Conservation (phyloP, 1,140 invertebrate genomes). For the Drosophila rufa region DNA sequence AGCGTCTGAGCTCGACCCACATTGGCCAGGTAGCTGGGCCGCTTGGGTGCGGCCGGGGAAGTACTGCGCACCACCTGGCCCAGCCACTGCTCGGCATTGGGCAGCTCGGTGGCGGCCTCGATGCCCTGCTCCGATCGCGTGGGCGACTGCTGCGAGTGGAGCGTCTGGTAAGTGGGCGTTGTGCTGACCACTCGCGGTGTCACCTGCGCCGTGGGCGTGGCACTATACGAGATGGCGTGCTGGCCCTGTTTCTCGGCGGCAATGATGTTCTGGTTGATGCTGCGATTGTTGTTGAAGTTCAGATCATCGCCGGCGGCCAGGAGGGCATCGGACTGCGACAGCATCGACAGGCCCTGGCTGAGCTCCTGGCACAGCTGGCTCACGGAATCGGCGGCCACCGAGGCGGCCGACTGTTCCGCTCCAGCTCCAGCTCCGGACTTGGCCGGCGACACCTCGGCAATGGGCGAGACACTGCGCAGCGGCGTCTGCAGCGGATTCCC, state of each 20-base stretch:
- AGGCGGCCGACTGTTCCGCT: constrained; percentile 34
- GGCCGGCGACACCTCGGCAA: constrained; percentile 91
- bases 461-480: constrained; percentile 89
- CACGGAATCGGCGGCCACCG: constrained; percentile 89
- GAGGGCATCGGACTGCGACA: constrained; percentile 89
- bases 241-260: constrained; percentile 79
- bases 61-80: constrained; percentile 89
- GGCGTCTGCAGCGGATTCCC: constrained; percentile 74
- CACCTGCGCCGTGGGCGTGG: constrained; percentile 45
- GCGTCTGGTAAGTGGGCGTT: constrained; percentile 66
- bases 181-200: constrained; percentile 50
- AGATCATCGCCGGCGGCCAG: constrained; percentile 87
- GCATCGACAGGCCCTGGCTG: constrained; percentile 92
- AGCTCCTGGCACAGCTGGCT: constrained; percentile 95
- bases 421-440: constrained; percentile 42
- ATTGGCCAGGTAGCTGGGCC: constrained; percentile 86
- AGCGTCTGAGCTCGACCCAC: constrained; percentile 88
- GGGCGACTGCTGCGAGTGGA: constrained; percentile 58
- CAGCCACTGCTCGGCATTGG: constrained; percentile 92
- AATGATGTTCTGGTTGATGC: constrained; percentile 86
- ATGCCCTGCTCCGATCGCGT: constrained; percentile 46
- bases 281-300: constrained; percentile 87
- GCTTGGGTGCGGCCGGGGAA: constrained; percentile 85
- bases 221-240: constrained; percentile 61
- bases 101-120: constrained; percentile 84